Base-by-base conservation (phyloP, 2,888 invertebrate species). In the Alsophila aescularia region DNA sequence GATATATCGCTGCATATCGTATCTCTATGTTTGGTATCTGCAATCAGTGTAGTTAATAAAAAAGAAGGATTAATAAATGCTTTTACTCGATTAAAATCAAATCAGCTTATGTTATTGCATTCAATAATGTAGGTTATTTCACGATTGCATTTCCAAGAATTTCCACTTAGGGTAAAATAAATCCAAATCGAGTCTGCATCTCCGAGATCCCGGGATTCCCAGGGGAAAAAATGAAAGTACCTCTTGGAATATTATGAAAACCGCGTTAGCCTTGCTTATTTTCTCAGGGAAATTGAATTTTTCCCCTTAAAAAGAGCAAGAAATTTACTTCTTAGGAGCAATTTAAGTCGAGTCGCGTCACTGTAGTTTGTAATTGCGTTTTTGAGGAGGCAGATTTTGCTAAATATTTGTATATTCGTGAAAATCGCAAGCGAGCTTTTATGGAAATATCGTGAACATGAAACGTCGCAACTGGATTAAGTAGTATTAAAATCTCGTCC, bases 251-350 rank as follows among this genome's bases (percentile, higher is more conserved):
- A 60, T 62, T 62, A 62, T 60, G 58, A 60, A 60, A 62, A 58
- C 62, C 56, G 47, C 60, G 62, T 62, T 64, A 64, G 61, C 60
- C 27, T 29, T 55, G 56, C 58, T 62, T 62, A 54, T 64, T 64
- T 60, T 64, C 60, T 58, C 50, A 54, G 48, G 58, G 49, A 64
- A 64, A 64, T 64, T 62, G 58, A 58, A 64, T 62, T 58, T 64
- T 60, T 53, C 44, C 44, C 12, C 24, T 49, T 57, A 44, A 57
- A 57, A 52, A 57, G 52, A 44, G 52, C 48, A 49, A 40, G 40
- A 52, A 57, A 52, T 52, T 41, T 49, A 52, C 55, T 56, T 56
- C 45, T 50, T 45, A 40, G 41, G 18, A 51, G 55, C 55, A 51
- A 56, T 56, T 45, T 45, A 56, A 54, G 45, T 41, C 31, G 44